Evolutionary conservation across 2,888 invertebrate genomes (phyloP), one percentile per base, ranked within the genome.

Genomic region (Helobdella robusta): DNA sequence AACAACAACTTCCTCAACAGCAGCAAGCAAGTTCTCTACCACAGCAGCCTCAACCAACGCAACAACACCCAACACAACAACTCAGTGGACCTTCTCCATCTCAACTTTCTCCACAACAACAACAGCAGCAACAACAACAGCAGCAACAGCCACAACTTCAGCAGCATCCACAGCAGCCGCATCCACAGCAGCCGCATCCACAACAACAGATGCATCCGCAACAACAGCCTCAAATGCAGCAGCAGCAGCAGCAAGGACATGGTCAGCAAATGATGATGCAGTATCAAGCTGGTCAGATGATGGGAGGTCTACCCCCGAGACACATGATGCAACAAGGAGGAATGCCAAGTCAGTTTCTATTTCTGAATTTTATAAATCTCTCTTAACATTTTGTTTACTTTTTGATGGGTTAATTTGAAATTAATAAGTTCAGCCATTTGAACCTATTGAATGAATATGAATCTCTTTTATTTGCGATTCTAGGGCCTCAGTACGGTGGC

Each of bases 231-330:
- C 60, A 60, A 20, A 44, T 36, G 15, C 60, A 60, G 5, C 62
- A 62, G 30, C 44, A 44, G 6, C 62, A 44, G 25, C 59, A 34
- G 23, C 48, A 48, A 6, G n/a, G 30, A n/a, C 62, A 62, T 50
- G 32, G 28, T 18, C 48, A 44, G 25, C n/a, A 36, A n/a, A 62
- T 62, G 62, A 50, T 62, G 62, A 62, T 62, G 50, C 62, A 62
- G 32, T 50, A 62, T 62, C 25, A 23, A 11, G 40, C 34, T 3
- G 44, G 62, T 28, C 62, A 36, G 32, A 62, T 62, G 62, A 62
- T 62, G 32, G 32, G 28, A 32, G 54, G 25, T 4, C 11, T 54
- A n/a, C n/a, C n/a, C 4, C 44, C 62, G 2, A 48, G 62, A 18
- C 62, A 62, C 50, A 50, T 50, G 46, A 44, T 62, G 25, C 44